Evolutionary conservation across 1,140 invertebrate genomes (phyloP).

Genomic region (Pristionchus pacificus): DNA sequence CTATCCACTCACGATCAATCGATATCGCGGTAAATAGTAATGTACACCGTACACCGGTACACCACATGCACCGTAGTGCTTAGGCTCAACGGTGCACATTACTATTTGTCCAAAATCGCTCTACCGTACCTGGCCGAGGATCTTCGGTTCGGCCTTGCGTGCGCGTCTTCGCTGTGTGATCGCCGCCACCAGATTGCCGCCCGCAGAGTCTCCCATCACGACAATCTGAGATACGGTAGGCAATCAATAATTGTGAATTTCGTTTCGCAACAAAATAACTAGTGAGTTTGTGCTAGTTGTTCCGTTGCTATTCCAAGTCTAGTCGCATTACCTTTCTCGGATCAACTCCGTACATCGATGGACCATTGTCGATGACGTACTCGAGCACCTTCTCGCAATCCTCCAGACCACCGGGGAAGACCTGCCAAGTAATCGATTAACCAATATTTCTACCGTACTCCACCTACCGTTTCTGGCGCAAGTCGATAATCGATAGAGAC

Average conservation of each 20-base stretch:
- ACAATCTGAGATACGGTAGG: constrained; percentile 16
- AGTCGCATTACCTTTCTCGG: constrained; percentile 5
- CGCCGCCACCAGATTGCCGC: constrained; percentile 34
- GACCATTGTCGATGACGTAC: constrained; percentile 12
- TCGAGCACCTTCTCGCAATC: constrained; percentile 42
- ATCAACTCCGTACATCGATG: constrained; percentile 13
- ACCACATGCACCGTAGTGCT: too few species aligned
- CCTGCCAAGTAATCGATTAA: neutral
- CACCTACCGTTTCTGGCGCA: constrained; percentile 15
- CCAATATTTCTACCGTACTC: constrained; percentile 39
- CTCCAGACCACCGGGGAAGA: constrained; percentile 45
- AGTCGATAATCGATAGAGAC: constrained; percentile 18
- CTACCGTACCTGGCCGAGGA: constrained; percentile 7
- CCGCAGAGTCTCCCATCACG: constrained; percentile 38
- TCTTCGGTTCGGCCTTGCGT: constrained; percentile 4
- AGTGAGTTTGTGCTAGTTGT: neutral
- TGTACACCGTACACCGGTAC: too few species aligned
- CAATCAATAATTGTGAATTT: neutral
- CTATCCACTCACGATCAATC: too few species aligned
- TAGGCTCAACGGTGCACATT: too few species aligned
- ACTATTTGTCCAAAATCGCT: too few species aligned
- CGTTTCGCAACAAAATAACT: neutral
- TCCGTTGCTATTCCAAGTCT: neutral
- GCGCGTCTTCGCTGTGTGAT: constrained; percentile 26
- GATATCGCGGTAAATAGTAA: too few species aligned